Evolutionary conservation across 2,797 vertebrate genomes (phyloP), one percentile per base, ranked within the genome.

Genomic region (Syngnathus rostellatus): DNA sequence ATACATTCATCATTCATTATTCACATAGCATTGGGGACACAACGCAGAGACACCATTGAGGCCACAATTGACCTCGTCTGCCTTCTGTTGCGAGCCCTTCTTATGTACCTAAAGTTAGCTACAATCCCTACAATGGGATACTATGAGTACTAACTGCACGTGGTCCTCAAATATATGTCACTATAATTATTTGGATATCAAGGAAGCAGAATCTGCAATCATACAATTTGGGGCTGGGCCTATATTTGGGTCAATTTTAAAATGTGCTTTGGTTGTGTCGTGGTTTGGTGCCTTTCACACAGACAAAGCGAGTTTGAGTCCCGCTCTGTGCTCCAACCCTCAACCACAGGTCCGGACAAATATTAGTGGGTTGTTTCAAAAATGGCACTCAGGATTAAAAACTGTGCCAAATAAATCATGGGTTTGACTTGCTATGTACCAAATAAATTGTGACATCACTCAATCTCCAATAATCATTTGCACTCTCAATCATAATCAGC

Each of bases 401-500:
- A 50, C 19, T 50, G 19, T 8, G 48, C 19, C 48, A 23, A 53
- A 53, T 8, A 8, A 51, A 51, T 51, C 19, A 8, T 51, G 19
- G 31, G 31, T 31, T 31, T 31, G 31, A 31, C 31, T 31, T n/a
- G 48, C 8, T 23, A 25, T 54, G 11, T 25, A 11, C 23, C 51
- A 23, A 53, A 23, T 23, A 10, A 25, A 54, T 14, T 54, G 50
- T 21, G 23, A 31, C 10, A 55, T 31, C 5, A 11, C 11, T 31
- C 53, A 55, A 55, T 7, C 53, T 12, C 11, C 67, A 79, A 69
- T 68, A 77, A 65, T 64, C 39, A 9, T 39, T 73, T 66, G n/a
- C 64, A 23, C 37, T 69, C 66, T 68, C 64, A 64, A 58, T 51
- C 64, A 45, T 11, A 55, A 14, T 55, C 25, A 14, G 11, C 54